Base-by-base conservation (phyloP, 2,888 invertebrate genomes). In the Lordiphosa fenestrarum region DNA sequence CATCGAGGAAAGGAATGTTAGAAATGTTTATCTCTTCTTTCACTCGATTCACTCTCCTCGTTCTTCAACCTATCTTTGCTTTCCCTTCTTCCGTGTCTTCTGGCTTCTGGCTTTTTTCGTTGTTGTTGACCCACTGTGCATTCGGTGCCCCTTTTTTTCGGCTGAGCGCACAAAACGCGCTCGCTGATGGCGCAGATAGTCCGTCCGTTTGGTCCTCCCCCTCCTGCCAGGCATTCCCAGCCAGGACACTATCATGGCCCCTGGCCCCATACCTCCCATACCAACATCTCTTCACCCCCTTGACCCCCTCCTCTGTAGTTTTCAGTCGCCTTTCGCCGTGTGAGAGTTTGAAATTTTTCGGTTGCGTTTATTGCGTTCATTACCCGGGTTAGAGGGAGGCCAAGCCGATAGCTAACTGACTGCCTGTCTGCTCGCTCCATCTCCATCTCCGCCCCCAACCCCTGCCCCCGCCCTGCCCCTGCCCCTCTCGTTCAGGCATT, bases 341-440 rank as follows among this genome's bases (percentile, higher is more conserved):
- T 55, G 84, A 65, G 71, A 69, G 65, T 71, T 81, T 52, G 53
- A 81, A 77, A 73, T 84, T 81, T 74, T 84, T 71, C 66, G 78
- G 72, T 78, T 84, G 84, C 82, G 75, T 80, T 78, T 82, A 77
- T 78, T 78, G 83, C 78, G 78, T 84, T 84, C 84, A 84, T 84
- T 80, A 82, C 65, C 55, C 49, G 51, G 13, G n/a, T 30, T 30
- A 42, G 23, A 35, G 13, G 37, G 23, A 44, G 38, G 37, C 38
- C 44, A 35, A 54, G 53, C 68, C 72, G 80, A 78, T 78, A 74
- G 55, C 65, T 64, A 64, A 72, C 53, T 58, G 66, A 69, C 55
- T 71, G 69, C 50, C 61, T 61, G 53, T 35, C 67, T 53, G 40
- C 33, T 30, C 9, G 30, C 30, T 30, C 48, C 39, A 35, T 40